Conservation (phyloP, 2,797 vertebrate genomes). For the Botia almorhae region DNA sequence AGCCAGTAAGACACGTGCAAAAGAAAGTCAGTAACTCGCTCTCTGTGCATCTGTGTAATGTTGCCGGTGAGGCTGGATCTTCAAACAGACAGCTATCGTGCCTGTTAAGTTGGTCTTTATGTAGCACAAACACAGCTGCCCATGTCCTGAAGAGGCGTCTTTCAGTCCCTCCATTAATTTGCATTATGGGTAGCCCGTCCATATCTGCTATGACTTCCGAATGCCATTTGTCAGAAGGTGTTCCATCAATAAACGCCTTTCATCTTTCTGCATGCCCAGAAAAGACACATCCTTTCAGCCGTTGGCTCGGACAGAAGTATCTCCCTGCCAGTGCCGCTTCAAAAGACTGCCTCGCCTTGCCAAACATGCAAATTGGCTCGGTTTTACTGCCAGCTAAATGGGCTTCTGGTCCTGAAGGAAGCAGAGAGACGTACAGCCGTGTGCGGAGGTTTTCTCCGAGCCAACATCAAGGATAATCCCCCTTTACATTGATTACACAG, state of each 20-base stretch:
- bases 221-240: conserved; percentile 52
- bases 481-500: conserved; percentile 61
- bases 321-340: conserved; percentile 6
- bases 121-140: conserved; percentile 69
- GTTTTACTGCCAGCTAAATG: conserved; percentile 49
- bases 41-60: conserved; percentile 33
- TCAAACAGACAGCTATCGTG: conserved; percentile 60
- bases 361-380: conserved; percentile 54
- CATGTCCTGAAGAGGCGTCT: conserved; percentile 66
- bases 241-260: conserved; percentile 59
- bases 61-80: conserved; percentile 50
- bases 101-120: conserved; percentile 63
- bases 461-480: conserved; percentile 57
- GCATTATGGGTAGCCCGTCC: conserved; percentile 56
- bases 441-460: conserved; percentile 35
- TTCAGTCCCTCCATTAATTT: conserved; percentile 72
- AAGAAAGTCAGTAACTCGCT: conserved; percentile 31
- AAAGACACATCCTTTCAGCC: conserved; percentile 37
- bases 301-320: conserved; percentile 25
- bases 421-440: conserved; percentile 46
- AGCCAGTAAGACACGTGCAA: conserved; percentile 20
- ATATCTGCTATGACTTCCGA: conserved; percentile 51
- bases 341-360: conserved; percentile 33
- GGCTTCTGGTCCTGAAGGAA: conserved; percentile 55
- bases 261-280: conserved; percentile 63